These are phyloP conservation scores for Seriola aureovittata DNA, from an alignment of 2,113 vertebrate genomes.

Conservation along the genomic window DNA sequence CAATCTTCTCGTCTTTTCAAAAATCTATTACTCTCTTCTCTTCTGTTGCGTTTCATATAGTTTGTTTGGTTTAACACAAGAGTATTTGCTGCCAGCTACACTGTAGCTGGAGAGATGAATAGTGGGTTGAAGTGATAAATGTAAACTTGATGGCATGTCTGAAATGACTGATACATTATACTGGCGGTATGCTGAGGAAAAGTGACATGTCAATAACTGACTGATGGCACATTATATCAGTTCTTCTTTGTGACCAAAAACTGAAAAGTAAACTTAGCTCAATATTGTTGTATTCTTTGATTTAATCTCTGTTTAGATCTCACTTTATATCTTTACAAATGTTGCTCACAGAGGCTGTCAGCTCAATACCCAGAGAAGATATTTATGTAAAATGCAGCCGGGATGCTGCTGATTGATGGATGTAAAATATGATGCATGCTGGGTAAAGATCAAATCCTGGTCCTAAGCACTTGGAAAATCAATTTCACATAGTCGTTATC, in stretches of 20 bases:
- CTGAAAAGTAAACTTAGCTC: slow-evolving; percentile 10
- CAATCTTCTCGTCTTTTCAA: neutral
- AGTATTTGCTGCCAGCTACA: too few relatives aligned
- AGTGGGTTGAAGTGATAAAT: neutral
- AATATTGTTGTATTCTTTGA: neutral
- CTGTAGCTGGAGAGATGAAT: neutral
- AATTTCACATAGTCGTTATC: neutral
- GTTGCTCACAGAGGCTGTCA: neutral
- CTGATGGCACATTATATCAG: neutral
- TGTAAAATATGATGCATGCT: neutral
- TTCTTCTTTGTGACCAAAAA: neutral
- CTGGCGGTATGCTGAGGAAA: neutral
- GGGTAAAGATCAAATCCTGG: slow-evolving; percentile 12
- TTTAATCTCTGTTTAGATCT: neutral
- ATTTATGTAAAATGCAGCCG: slow-evolving; percentile 23
- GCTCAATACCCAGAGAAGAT: slow-evolving; percentile 6
- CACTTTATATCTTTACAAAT: neutral
- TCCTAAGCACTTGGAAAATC: neutral
- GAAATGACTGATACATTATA: slow-evolving; percentile 19
- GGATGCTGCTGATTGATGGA: slow-evolving; percentile 2
- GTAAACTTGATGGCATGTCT: neutral
- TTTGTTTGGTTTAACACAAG: neutral
- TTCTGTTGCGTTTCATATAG: neutral
- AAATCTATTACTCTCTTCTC: neutral
- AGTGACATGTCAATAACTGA: slow-evolving; percentile 28